Conservation (phyloP, 2,797 vertebrate species). For the Sebastes hubbsi region DNA sequence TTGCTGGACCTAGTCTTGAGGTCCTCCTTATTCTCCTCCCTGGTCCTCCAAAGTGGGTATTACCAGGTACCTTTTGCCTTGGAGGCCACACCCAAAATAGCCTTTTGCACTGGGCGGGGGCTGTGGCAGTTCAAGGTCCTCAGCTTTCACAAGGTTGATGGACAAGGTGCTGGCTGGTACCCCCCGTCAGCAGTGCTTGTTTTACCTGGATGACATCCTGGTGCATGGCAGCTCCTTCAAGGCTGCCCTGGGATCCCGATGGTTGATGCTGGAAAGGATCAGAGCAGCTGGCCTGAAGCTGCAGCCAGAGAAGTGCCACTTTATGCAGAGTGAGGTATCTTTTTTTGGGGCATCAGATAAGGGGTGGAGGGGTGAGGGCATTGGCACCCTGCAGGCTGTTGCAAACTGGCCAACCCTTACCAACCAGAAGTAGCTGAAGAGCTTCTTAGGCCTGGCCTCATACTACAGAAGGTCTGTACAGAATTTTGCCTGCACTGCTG, state of each 20-base stretch:
- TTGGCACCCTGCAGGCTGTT: background rate
- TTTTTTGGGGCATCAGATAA: background rate
- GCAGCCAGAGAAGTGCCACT: background rate
- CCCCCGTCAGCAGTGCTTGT: background rate
- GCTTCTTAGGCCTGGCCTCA: background rate
- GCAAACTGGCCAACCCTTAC: background rate
- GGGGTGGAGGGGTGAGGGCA: background rate
- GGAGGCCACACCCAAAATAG: background rate
- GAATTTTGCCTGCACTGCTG: background rate
- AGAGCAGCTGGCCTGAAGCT: background rate
- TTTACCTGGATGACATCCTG: background rate
- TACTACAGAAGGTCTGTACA: background rate
- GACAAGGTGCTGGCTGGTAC: background rate
- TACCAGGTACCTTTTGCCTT: background rate
- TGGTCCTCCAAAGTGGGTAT: background rate
- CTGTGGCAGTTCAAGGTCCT: background rate
- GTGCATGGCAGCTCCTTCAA: background rate
- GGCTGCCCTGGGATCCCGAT: background rate
- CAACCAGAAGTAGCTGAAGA: background rate
- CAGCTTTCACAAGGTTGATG: background rate
- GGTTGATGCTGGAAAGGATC: background rate
- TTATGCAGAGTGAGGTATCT: background rate
- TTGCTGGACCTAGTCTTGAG: background rate
- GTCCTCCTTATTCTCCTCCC: background rate
- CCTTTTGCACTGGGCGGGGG: background rate